Conservation (phyloP, 2,888 invertebrate species). For the Drosophila monieri region DNA sequence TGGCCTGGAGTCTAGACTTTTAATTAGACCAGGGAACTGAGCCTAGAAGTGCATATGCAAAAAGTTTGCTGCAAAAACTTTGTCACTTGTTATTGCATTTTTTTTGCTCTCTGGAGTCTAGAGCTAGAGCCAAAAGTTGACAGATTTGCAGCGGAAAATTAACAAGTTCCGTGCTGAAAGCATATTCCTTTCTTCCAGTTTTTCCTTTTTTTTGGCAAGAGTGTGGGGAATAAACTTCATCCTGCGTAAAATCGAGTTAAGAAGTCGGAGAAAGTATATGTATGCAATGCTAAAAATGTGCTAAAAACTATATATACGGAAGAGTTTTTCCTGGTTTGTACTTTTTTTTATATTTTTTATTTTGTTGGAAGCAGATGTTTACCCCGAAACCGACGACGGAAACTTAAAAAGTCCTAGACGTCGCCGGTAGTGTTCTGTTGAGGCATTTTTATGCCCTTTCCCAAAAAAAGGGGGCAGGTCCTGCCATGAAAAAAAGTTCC, state of each 20-base stretch:
- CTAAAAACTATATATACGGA: slow-evolving; percentile 57
- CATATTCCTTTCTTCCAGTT: slow-evolving; percentile 21
- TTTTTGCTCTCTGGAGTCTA: slow-evolving; percentile 18
- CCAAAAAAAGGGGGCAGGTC: not conserved
- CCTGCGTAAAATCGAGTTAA: slow-evolving; percentile 73
- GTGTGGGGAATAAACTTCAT: slow-evolving; percentile 60
- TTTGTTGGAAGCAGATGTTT: slow-evolving; percentile 29
- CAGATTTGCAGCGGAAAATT: slow-evolving; percentile 79
- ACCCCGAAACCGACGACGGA: slow-evolving; percentile 22
- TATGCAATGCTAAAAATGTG: slow-evolving; percentile 68
- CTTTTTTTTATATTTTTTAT: not conserved
- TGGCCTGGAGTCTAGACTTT: slow-evolving; percentile 79
- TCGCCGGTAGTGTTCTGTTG: slow-evolving; percentile 33
- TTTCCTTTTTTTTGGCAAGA: slow-evolving; percentile 2
- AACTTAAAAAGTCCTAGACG: slow-evolving; percentile 63
- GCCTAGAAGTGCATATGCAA: slow-evolving; percentile 46
- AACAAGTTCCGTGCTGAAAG: slow-evolving; percentile 66
- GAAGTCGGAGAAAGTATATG: slow-evolving; percentile 74
- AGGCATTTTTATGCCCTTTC: slow-evolving; percentile 55
- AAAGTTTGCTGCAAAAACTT: slow-evolving; percentile 57
- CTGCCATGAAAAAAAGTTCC: slow-evolving; percentile 12
- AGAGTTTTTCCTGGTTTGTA: slow-evolving; percentile 8
- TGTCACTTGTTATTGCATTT: slow-evolving; percentile 62
- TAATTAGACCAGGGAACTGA: slow-evolving; percentile 61
- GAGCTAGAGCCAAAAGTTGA: slow-evolving; percentile 57